Base-by-base conservation (phyloP, 37 sponge, comb jelly and placozoan genomes). In the Lycopodina hypogea region DNA sequence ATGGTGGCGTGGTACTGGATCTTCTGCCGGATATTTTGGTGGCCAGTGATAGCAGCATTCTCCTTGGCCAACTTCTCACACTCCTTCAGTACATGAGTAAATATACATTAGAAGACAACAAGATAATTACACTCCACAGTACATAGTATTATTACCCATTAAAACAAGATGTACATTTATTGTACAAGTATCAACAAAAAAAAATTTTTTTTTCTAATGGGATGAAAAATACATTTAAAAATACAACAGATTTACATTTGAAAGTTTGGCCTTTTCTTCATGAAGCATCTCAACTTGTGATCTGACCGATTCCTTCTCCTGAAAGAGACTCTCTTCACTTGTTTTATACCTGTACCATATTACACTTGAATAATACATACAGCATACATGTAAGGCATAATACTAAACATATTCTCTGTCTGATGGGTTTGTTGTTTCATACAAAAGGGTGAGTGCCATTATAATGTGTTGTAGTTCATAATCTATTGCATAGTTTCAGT, bases 1-100 rank as follows among this genome's bases (percentile, higher is more conserved):
- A 81, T 41, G 6, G 81, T 26, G 15, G 83, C 83, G 77, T 94
- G 95, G 29, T 88, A 91, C 50, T 91, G 92, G 36, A 94, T 94
- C 28, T 79, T 83, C 58, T 94, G 95, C 24, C 93, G 65, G 7
- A 83, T 58, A 38, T 94, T 94, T 3, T 75, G 89, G 40, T 94
- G 95, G 21, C 95, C 95, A 41, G 80, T 67, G 32, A 91, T 72
- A 30, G 42, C 33, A 15, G 81, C 85, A 88, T 91, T 87, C 69
- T 93, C 91, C 19, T 82, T 79, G n/a, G 77, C 64, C 65, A 93
- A 56, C 3, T 70, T 83, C 21, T 76, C 74, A 62, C 77, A 86
- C 68, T 89, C 87, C 91, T 90, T 57, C 2, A 35, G n/a, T 11
- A 66, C 30, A 38, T 11, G 34, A 1, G 42, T 2, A 55, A 52